Percentiles rank a stretch among this genome's conserved stretches.
Evolutionary conservation across 2,888 invertebrate species (phyloP).

Genomic region (Helobdella robusta): DNA sequence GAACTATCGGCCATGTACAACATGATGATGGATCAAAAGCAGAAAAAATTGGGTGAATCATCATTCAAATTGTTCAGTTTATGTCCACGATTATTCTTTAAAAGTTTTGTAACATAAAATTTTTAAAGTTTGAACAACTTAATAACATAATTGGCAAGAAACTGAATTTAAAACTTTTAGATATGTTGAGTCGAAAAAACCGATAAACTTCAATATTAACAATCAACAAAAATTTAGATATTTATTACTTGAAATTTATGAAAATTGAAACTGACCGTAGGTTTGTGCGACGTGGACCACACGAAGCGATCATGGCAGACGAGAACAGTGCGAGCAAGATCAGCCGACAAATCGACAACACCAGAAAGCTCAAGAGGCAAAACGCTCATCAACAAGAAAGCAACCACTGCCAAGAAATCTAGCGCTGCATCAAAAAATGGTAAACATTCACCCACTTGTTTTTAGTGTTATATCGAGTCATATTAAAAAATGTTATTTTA

Average conservation of each 20-base stretch:
- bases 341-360: conserved; percentile 28
- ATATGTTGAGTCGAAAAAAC: no score
- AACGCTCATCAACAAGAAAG: conserved; percentile 12
- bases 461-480: no score
- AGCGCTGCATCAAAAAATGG: conserved; percentile 26
- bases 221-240: background rate
- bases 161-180: background rate
- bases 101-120: no score
- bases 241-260: background rate
- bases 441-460: no score
- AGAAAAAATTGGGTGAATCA: conserved; percentile 41
- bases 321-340: conserved; percentile 26
- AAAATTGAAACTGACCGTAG: background rate
- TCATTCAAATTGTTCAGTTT: no score
- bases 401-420: conserved; percentile 16
- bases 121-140: no score
- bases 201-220: background rate
- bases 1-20: conserved; percentile 49
- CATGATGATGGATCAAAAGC: conserved; percentile 45
- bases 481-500: no score
- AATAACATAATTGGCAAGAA: background rate
- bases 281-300: conserved; percentile 31
- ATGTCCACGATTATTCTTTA: no score
- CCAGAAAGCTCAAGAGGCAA: conserved; percentile 28
- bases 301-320: conserved; percentile 29